phyloP scores from a whole-genome alignment of 2,113 vertebrate species.

The Amia ocellicauda region DNA sequence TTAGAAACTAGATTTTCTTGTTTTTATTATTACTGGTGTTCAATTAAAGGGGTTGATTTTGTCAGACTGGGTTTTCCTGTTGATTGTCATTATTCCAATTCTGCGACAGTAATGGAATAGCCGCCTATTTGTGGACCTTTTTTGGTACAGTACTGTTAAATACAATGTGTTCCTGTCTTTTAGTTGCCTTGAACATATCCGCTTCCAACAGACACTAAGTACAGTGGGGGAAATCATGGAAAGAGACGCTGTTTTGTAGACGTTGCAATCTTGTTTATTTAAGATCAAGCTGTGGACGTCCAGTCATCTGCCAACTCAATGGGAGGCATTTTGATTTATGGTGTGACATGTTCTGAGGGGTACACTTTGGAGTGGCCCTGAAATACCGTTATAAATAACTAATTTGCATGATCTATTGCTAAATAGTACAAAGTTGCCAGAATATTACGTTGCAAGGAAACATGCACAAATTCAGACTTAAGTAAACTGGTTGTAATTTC shows the following conservation, averaged over 20 bases:
- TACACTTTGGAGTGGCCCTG: constrained; percentile 27
- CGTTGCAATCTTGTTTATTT: constrained; percentile 41
- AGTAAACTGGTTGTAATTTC: no score
- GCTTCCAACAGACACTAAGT: constrained; percentile 44
- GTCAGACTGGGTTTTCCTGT: constrained; percentile 47
- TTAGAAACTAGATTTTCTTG: constrained; percentile 68
- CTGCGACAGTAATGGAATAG: background rate
- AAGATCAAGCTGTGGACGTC: constrained; percentile 51
- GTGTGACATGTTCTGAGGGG: constrained; percentile 35
- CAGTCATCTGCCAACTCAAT: constrained; percentile 51
- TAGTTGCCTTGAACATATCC: constrained; percentile 63
- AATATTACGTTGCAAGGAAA: no score
- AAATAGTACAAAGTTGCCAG: no score
- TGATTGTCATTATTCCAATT: background rate
- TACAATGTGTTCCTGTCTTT: constrained; percentile 39
- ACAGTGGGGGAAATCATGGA: constrained; percentile 34
- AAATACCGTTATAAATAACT: constrained; percentile 21
- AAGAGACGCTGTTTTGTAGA: constrained; percentile 23
- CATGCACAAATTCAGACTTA: no score
- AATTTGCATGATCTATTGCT: no score
- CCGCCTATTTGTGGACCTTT: background rate
- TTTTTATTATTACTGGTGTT: no score
- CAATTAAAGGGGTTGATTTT: no score
- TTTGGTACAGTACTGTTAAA: background rate
- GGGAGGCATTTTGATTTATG: constrained; percentile 40